phyloP scores from a whole-genome alignment of 1,140 invertebrate genomes.

The roundworm (Caenorhabditis elegans) region DNA sequence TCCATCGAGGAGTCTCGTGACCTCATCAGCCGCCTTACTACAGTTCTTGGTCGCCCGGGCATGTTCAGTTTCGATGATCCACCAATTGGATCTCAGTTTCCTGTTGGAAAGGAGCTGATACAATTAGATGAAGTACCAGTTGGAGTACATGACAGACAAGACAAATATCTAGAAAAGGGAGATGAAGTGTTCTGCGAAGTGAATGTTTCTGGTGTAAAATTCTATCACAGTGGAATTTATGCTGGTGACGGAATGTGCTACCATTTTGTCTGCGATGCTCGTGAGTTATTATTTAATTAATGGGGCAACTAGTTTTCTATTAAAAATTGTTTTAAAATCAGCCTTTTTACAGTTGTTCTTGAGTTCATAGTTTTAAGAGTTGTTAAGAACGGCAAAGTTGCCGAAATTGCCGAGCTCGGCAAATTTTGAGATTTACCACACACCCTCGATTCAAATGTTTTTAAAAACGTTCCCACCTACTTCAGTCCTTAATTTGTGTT shows the following conservation, averaged over 20 bases:
- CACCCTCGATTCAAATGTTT: too few species aligned
- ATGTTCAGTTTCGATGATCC: slow-evolving; percentile 20
- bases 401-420: too few species aligned
- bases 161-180: slow-evolving; percentile 13
- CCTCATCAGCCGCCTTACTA: background rate
- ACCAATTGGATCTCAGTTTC: background rate
- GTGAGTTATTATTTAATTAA: slow-evolving; percentile 20
- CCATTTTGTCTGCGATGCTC: slow-evolving; percentile 33
- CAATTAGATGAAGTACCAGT: slow-evolving; percentile 29
- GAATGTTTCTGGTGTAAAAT: slow-evolving; percentile 8
- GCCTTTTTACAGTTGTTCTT: too few species aligned
- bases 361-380: too few species aligned
- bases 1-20: background rate
- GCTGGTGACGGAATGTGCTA: slow-evolving; percentile 41
- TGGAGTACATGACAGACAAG: background rate
- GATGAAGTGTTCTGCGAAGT: slow-evolving; percentile 39
- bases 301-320: too few species aligned
- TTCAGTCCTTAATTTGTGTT: background rate
- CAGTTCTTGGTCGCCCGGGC: background rate
- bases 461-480: too few species aligned
- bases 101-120: background rate
- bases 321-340: background rate
- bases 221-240: slow-evolving; percentile 41
- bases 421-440: too few species aligned
- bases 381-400: too few species aligned